A percentile compares a stretch with the other conserved stretches of the same genome.
phyloP scores from a whole-genome alignment of 2,113 vertebrate species.

The Upupa epops region DNA sequence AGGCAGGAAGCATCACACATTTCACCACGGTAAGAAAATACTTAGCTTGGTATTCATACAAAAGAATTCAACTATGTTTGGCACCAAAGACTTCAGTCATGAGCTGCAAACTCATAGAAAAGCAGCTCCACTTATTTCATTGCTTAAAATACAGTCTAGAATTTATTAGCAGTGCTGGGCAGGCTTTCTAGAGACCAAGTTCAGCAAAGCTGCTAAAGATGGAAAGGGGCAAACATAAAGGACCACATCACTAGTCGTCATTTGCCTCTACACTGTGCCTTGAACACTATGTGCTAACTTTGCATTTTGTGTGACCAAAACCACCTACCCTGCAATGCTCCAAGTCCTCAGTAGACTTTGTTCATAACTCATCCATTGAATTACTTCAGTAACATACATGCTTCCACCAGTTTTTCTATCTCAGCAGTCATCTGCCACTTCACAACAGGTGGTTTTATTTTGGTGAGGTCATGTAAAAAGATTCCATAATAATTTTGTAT shows the following conservation, averaged over 20 bases:
- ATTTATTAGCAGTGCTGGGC: background rate
- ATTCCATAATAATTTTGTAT: background rate
- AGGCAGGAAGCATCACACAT: background rate
- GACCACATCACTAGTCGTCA: background rate
- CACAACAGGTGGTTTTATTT: slow-evolving; percentile 1
- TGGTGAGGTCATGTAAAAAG: background rate
- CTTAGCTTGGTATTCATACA: background rate
- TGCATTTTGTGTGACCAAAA: background rate
- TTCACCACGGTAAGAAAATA: background rate
- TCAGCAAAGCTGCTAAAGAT: background rate
- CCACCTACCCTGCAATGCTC: too few relatives aligned
- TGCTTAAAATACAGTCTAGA: background rate
- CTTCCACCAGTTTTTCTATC: background rate
- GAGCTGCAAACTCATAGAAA: background rate
- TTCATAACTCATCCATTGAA: background rate
- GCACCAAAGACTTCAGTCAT: background rate
- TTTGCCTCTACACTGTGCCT: background rate
- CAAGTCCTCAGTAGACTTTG: background rate
- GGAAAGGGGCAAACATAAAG: background rate
- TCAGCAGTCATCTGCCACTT: slow-evolving; percentile 23
- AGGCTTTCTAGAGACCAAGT: background rate
- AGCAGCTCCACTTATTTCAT: background rate
- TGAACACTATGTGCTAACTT: background rate
- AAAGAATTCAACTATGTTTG: background rate
- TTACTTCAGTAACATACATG: background rate